Base-by-base conservation (phyloP, 2,113 vertebrate genomes). In the Alces alces region DNA sequence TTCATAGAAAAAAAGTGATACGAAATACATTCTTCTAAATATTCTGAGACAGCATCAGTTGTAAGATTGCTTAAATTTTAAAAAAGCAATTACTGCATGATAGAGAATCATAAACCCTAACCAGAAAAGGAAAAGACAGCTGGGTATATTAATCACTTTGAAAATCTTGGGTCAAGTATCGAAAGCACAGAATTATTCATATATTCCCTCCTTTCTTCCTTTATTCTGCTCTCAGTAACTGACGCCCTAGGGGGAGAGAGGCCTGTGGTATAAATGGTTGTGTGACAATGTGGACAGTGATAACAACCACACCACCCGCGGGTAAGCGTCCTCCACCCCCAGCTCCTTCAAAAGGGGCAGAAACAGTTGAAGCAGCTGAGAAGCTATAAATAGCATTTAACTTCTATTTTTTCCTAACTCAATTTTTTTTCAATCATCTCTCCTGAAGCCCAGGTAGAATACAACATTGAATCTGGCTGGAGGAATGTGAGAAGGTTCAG, bases 181-280 rank as follows among this genome's bases (percentile, higher is more conserved):
- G 0, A 0, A 1, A 15, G 7, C 5, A 7, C 43, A 1, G 15
- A 9, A 0, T 30, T 60, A 16, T 9, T 23, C 61, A 0, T 50
- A 16, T 27, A 1, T 17, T 52, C 33, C 15, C 14, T 9, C 57
- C 30, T 33, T 9, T 33, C 58, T 47, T 7, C n/a, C 57, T 43
- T 27, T 33, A 2, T 30, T 43, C 43, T 19, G 11, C 79, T 30
- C 60, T 11, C 11, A 28, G 13, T 3, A 16, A n/a, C n/a, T 60
- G 12, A 16, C 1, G 2, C 3, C 33, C 23, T 28, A 5, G 3
- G 0, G 9, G 21, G 30, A 86, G 30, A 80, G 45, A 8, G 21
- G 39, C 0, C 0, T 13, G 50, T 2, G 1, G 19, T 3, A 39
- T 43, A 23, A 14, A 64, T 2, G 47, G 30, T 55, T 15, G 2